Percentiles rank a stretch among this genome's conserved stretches.
These are phyloP conservation scores for Apomyelois bistriatella DNA, from an alignment of 2,888 invertebrate genomes.

Conservation along the genomic window DNA sequence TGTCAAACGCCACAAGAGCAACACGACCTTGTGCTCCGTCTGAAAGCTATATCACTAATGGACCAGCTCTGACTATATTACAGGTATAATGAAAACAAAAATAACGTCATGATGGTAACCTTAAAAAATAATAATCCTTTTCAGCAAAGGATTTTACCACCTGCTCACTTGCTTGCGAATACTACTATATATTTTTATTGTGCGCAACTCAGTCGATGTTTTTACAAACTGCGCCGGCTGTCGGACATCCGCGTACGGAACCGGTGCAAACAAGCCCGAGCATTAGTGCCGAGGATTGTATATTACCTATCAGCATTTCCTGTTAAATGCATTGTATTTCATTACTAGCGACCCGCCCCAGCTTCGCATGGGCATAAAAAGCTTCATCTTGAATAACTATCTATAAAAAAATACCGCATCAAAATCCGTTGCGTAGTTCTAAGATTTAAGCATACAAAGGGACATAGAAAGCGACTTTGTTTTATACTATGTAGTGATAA, in stretches of 20 bases:
- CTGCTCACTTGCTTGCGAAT: too few species aligned
- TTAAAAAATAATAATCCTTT: too few species aligned
- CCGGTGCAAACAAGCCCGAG: not conserved
- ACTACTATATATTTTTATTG: conserved; percentile 1
- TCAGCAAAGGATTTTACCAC: too few species aligned
- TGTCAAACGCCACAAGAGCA: conserved; percentile 85
- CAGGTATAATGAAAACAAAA: conserved; percentile 71
- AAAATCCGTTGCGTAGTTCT: too few species aligned
- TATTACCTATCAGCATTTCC: not conserved
- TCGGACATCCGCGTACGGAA: conserved; percentile 2
- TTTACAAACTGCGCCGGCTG: conserved; percentile 2
- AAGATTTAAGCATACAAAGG: too few species aligned
- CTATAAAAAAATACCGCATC: too few species aligned
- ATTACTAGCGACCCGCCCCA: too few species aligned
- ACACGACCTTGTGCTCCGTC: conserved; percentile 85
- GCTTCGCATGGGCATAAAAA: too few species aligned
- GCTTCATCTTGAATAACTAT: too few species aligned
- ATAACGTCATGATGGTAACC: not conserved
- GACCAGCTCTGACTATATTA: conserved; percentile 86
- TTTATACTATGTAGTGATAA: too few species aligned
- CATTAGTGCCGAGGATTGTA: not conserved
- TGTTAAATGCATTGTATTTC: not conserved
- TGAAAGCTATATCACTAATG: conserved; percentile 89
- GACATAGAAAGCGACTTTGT: too few species aligned
- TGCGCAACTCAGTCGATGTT: not conserved